Evolutionary conservation across 2,797 vertebrate species (phyloP).

Genomic region (Poeciliopsis turneri): DNA sequence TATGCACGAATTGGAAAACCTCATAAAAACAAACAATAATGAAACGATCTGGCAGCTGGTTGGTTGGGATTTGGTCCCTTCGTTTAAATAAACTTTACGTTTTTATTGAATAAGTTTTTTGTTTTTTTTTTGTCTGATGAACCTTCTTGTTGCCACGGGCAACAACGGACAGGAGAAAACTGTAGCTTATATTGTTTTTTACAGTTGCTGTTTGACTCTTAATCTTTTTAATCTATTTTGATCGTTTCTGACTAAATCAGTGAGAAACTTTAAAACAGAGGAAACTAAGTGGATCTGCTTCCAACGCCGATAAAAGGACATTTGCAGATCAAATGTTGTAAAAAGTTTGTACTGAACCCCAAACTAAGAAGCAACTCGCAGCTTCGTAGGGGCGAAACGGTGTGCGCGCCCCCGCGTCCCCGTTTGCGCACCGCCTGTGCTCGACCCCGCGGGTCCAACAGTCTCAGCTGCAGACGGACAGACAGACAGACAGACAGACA

Average conservation of each 20-base stretch:
- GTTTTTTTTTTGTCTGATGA: not conserved
- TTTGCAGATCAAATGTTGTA: not conserved
- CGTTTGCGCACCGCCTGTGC: conserved; percentile 16
- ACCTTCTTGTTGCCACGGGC: no score
- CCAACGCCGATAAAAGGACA: not conserved
- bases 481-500: not conserved
- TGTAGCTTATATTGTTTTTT: not conserved
- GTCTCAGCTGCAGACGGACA: not conserved
- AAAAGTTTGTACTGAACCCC: not conserved
- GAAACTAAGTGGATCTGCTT: not conserved
- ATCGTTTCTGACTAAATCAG: not conserved
- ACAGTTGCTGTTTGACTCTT: not conserved
- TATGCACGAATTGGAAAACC: not conserved
- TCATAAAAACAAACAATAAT: not conserved
- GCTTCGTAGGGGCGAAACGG: not conserved
- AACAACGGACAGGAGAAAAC: no score
- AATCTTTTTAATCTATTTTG: not conserved
- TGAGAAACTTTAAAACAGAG: not conserved
- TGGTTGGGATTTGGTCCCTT: not conserved
- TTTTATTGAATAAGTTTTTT: not conserved
- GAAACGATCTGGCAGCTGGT: not conserved
- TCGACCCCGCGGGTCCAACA: not conserved
- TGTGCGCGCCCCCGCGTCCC: conserved; percentile 28
- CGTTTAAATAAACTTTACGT: not conserved
- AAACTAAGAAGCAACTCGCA: not conserved